Percentiles rank a stretch among this genome's conserved stretches.
These are phyloP conservation scores for Brachyhypopomus occidentalis DNA, from an alignment of 2,113 vertebrate species.

Conservation along the genomic window DNA sequence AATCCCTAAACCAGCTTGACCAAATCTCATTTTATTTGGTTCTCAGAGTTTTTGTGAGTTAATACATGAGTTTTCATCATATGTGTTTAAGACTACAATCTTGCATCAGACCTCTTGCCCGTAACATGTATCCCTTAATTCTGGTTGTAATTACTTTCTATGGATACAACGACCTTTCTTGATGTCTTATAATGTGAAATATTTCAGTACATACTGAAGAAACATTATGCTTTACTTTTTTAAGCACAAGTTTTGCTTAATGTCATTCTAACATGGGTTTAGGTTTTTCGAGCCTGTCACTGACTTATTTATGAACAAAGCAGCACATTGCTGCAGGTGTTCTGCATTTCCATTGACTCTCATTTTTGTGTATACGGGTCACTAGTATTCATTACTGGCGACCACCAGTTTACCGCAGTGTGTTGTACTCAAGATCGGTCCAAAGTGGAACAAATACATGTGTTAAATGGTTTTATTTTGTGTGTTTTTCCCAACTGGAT, in stretches of 20 bases:
- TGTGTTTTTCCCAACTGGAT: neutral
- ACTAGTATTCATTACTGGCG: constrained; percentile 26
- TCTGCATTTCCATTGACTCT: neutral
- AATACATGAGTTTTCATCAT: constrained; percentile 18
- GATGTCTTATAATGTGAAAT: constrained; percentile 45
- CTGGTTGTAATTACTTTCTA: constrained; percentile 2
- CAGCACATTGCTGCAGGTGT: constrained; percentile 1
- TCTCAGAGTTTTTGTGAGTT: constrained; percentile 25
- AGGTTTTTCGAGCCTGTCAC: neutral
- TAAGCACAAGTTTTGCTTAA: constrained; percentile 23
- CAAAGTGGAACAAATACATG: constrained; percentile 45
- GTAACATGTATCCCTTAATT: constrained; percentile 18
- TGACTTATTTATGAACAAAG: constrained; percentile 7
- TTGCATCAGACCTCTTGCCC: constrained; percentile 25
- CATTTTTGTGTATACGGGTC: constrained; percentile 12
- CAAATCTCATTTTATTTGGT: constrained; percentile 59
- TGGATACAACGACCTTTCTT: constrained; percentile 15
- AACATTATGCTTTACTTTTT: constrained; percentile 14
- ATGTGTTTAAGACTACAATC: constrained; percentile 1
- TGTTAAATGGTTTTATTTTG: constrained; percentile 19
- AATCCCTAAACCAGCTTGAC: constrained; percentile 64
- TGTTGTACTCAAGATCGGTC: constrained; percentile 8
- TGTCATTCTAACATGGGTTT: constrained; percentile 1
- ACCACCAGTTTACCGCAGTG: constrained; percentile 1
- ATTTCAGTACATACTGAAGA: constrained; percentile 30